Percentiles rank a stretch among this genome's conserved stretches.
Evolutionary conservation across 2,888 invertebrate species (phyloP).

Genomic region (Boloria selene): DNA sequence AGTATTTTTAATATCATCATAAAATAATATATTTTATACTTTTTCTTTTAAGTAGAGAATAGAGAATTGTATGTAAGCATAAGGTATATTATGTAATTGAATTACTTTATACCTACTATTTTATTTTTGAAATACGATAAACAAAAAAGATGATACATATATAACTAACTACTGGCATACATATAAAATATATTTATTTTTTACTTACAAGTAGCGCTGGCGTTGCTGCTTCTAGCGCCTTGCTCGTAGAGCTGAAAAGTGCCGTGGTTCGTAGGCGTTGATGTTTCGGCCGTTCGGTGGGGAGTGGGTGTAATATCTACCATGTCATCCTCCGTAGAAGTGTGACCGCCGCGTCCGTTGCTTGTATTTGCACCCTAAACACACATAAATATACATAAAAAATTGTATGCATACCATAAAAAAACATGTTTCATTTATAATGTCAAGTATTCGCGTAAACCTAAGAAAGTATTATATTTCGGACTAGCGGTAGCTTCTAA

Average conservation of each 20-base stretch:
- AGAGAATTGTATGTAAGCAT: too few relatives aligned
- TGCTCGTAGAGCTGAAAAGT: conserved; percentile 75
- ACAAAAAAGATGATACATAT: background rate
- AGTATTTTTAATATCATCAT: too few relatives aligned
- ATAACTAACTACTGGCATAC: background rate
- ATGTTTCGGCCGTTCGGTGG: conserved; percentile 55
- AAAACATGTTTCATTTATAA: too few relatives aligned
- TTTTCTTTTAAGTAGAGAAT: too few relatives aligned
- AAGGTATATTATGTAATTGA: too few relatives aligned
- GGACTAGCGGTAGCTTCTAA: too few relatives aligned
- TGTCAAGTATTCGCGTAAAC: too few relatives aligned
- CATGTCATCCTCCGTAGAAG: conserved; percentile 64
- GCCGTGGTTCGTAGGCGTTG: conserved; percentile 72
- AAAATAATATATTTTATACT: too few relatives aligned
- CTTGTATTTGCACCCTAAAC: conserved; percentile 34
- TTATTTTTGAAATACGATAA: background rate
- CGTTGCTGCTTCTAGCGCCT: conserved; percentile 56
- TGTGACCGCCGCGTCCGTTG: conserved; percentile 57
- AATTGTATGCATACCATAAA: too few relatives aligned
- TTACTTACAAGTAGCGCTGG: conserved; percentile 62
- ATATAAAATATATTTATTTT: conserved; percentile 16
- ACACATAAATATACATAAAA: too few relatives aligned
- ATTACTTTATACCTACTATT: too few relatives aligned
- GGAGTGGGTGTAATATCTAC: conserved; percentile 67
- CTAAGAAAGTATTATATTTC: too few relatives aligned